Evolutionary conservation across 2,888 invertebrate genomes (phyloP).

Genomic region (Watsonalla binaria): DNA sequence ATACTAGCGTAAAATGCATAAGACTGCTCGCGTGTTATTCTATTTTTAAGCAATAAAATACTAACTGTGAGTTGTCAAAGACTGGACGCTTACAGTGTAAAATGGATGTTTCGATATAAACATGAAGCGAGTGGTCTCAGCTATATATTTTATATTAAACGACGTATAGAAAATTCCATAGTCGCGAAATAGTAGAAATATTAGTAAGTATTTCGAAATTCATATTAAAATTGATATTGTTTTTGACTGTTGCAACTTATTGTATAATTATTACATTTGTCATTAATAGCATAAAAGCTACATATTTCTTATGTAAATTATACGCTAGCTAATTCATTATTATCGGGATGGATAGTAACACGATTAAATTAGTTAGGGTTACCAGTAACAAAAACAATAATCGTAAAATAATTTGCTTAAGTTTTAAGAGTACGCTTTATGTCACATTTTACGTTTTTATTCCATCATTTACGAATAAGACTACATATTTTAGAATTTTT

Average conservation of each 20-base stretch:
- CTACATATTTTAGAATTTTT: background rate
- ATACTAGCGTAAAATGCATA: background rate
- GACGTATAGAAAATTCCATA: background rate
- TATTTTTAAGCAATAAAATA: background rate
- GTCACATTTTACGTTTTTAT: no score
- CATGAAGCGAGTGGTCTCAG: background rate
- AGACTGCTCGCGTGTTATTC: constrained; percentile 1
- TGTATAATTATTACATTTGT: constrained; percentile 15
- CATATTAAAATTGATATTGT: constrained; percentile 18
- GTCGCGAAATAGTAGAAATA: constrained; percentile 16
- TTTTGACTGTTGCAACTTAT: constrained; percentile 12
- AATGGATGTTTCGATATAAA: background rate
- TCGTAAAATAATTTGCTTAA: background rate
- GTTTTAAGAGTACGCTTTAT: background rate
- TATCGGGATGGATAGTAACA: background rate
- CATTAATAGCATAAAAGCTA: constrained; percentile 29
- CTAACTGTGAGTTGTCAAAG: background rate
- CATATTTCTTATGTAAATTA: constrained; percentile 45
- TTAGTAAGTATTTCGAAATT: constrained; percentile 18
- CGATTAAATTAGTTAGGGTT: background rate
- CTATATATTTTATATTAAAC: background rate
- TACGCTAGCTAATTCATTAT: constrained; percentile 49
- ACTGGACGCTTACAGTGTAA: background rate
- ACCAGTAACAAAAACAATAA: background rate
- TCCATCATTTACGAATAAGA: background rate